A percentile compares a stretch with the other conserved stretches of the same genome.
These are phyloP conservation scores for Dasyurus viverrinus DNA, from an alignment of 2,113 vertebrate species.

Conservation along the genomic window DNA sequence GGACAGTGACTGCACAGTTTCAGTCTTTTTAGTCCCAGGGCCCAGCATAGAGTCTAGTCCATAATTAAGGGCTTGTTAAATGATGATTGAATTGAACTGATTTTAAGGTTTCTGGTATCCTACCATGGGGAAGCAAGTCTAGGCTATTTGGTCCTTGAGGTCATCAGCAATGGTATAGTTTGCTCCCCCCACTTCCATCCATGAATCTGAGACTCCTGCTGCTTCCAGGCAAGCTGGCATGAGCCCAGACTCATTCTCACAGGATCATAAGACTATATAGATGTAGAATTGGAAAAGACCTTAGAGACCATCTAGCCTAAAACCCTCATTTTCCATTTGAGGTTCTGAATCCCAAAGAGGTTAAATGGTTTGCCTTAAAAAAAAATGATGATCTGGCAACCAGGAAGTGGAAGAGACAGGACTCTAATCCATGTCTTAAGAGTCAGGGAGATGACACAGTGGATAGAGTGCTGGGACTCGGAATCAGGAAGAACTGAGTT, in stretches of 20 bases:
- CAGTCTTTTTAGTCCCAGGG: not conserved
- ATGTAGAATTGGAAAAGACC: not conserved
- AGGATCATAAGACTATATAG: not conserved
- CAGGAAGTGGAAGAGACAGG: not conserved
- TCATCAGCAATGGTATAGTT: not conserved
- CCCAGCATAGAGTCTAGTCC: not conserved
- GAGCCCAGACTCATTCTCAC: not conserved
- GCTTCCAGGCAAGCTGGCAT: not conserved
- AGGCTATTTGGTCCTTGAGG: constrained; percentile 41
- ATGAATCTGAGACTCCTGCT: not conserved
- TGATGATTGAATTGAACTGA: not conserved
- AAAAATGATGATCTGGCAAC: not conserved
- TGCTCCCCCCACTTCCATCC: too few relatives aligned
- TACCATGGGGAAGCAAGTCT: not conserved
- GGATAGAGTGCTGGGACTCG: not conserved
- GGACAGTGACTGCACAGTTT: not conserved
- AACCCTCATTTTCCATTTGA: not conserved
- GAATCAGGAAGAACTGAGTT: not conserved
- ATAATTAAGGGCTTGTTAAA: not conserved
- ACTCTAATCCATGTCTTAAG: not conserved
- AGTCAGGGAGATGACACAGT: not conserved
- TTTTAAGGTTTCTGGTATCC: not conserved
- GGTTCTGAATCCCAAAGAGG: not conserved
- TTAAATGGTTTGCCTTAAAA: not conserved
- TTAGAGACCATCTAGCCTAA: not conserved